Base-by-base conservation (phyloP, 2,888 invertebrate genomes). In the Lithophane leautieri region DNA sequence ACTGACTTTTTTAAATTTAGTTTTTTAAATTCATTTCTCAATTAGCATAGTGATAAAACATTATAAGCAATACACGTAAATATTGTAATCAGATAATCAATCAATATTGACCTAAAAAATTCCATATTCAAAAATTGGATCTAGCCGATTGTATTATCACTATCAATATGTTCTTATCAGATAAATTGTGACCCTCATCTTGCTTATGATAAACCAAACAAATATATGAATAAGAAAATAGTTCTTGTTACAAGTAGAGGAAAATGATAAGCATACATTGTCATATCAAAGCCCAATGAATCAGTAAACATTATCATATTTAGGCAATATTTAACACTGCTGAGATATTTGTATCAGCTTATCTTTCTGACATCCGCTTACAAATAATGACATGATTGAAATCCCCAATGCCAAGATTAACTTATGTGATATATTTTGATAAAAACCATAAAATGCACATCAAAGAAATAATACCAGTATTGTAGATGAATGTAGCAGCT, bases 121-220 rank as follows among this genome's bases (percentile, higher is more conserved):
- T 60, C 28, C 54, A 7, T 70, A 68, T 79, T 44, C 68, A 68
- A n/a, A 47, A 73, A 68, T 61, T 68, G 56, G 58, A 73, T 74
- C 71, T 75, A 71, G 34, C 54, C 71, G 75, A 71, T 84, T 75
- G 52, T 75, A 65, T 63, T 74, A 78, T 74, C 70, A 78, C 34
- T 84, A 62, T 74, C 78, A 71, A 73, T 83, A 78, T 62, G 58
- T 56, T 56, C 50, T 69, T 79, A 84, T 82, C 82, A 73, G 84
- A 84, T 84, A 84, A 79, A 79, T 70, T 50, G 60, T 78, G 74
- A 70, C 70, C 75, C 66, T 86, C 79, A 86, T 86, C 77, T 81
- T 73, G 75, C 66, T 68, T 78, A 62, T 63, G 81, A 84, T 81
- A 81, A 78, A 71, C 14, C 9, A 60, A 70, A 83, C 60, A 70